Conservation (phyloP, 2,113 vertebrate genomes). For the Podarcis raffonei region DNA sequence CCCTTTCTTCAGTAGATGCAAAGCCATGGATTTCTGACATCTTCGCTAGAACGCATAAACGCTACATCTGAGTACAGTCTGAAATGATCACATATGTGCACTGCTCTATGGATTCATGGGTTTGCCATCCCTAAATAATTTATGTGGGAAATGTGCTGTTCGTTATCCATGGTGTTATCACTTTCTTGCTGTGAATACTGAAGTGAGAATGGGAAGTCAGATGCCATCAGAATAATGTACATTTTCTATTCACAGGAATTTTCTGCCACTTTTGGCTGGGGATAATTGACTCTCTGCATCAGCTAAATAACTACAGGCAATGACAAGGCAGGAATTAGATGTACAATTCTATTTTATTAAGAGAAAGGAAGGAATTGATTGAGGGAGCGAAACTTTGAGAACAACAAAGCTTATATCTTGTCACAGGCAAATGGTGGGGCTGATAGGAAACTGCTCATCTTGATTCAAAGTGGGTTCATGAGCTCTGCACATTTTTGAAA, state of each 20-base stretch:
- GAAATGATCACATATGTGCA: background rate
- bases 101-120: background rate
- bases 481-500: background rate
- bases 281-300: conserved; percentile 3
- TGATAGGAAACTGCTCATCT: background rate
- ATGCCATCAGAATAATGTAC: background rate
- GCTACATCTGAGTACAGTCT: background rate
- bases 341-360: background rate
- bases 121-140: conserved; percentile 3
- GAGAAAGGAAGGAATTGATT: background rate
- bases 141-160: conserved; percentile 10
- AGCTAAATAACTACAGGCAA: background rate
- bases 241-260: conserved; percentile 17
- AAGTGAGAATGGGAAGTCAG: conserved; percentile 27
- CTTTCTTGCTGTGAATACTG: conserved; percentile 10
- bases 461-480: background rate
- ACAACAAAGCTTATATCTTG: background rate
- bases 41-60: background rate
- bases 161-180: background rate
- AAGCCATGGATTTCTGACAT: background rate
- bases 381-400: conserved; percentile 4
- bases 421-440: background rate
- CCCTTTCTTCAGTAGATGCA: background rate
- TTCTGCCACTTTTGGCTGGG: background rate
- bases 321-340: conserved; percentile 4